Evolutionary conservation across 2,797 vertebrate species (phyloP), one percentile per base, ranked within the genome.

Genomic region (Epinephelus coioides): DNA sequence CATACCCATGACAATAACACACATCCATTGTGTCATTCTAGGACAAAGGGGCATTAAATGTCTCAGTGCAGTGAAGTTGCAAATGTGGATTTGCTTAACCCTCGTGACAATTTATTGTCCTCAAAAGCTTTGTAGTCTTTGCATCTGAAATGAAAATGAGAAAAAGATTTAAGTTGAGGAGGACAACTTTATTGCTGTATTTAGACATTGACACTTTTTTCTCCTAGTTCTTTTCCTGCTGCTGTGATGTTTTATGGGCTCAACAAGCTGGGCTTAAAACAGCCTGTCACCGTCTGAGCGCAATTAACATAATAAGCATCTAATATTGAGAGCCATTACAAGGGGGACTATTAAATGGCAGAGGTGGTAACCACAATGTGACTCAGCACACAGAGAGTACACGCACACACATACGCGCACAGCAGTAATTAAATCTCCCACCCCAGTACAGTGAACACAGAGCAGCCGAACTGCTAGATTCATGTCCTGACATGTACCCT

Each of bases 271-370:
- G 44, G 76, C 49, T 83, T 86, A 69, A 87, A 90, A 79, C 87
- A 86, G 83, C 78, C 86, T 88, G 81, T 88, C 86, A 83, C 76
- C 59, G 85, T 84, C 88, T 90, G 86, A 94, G 79, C 86, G 88
- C 91, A 93, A 94, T 95, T 93, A 94, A 82, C 89, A 89, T 92
- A 92, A 93, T 91, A 91, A 94, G 92, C 87, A 85, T 90, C 84
- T 92, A 91, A 92, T 93, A 93, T 86, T 86, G 53, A 85, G 81
- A 91, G 86, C 86, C 89, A 88, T 94, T 93, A 94, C 87, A 74
- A 83, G 72, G 79, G 74, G 83, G 72, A 75, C 77, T 88, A 83
- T 90, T 90, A 93, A 93, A 93, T 91, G 79, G 89, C 85, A 90
- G 89, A 89, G 89, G 85, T 87, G 84, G 91, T 84, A 92, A 94